A percentile compares a stretch with the other conserved stretches of the same genome.
These are phyloP conservation scores for Lamproptera curius DNA, from an alignment of 2,888 invertebrate genomes.

Conservation along the genomic window DNA sequence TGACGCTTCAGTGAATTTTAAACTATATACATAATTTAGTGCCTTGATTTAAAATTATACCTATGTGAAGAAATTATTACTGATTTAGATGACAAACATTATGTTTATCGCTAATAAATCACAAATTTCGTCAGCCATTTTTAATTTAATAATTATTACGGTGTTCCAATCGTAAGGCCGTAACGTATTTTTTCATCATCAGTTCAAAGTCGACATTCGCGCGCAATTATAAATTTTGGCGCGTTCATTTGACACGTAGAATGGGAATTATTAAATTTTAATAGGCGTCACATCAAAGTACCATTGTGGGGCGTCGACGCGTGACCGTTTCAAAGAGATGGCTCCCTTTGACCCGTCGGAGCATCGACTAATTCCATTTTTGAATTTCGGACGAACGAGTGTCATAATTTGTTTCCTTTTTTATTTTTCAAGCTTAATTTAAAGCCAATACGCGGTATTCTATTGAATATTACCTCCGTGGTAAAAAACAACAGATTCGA, in stretches of 20 bases:
- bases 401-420: constrained; percentile 27
- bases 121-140: not conserved
- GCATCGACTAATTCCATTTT: constrained; percentile 35
- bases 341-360: constrained; percentile 48
- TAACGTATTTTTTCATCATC: not conserved
- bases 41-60: too few relatives aligned
- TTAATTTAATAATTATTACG: not conserved
- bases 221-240: constrained; percentile 28
- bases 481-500: too few relatives aligned
- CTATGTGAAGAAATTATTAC: too few relatives aligned
- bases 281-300: constrained; percentile 39
- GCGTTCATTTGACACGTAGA: constrained; percentile 45
- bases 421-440: too few relatives aligned
- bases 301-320: constrained; percentile 36
- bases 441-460: too few relatives aligned
- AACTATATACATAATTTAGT: too few relatives aligned
- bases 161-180: not conserved
- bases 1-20: too few relatives aligned
- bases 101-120: too few relatives aligned
- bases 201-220: constrained; percentile 8
- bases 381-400: constrained; percentile 27
- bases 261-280: constrained; percentile 53
- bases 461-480: too few relatives aligned
- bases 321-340: constrained; percentile 54
- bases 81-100: too few relatives aligned